Percentiles rank a stretch among this genome's conserved stretches.
These are phyloP conservation scores for Zaprionus tsacasi DNA, from an alignment of 1,140 invertebrate species.

Conservation along the genomic window DNA sequence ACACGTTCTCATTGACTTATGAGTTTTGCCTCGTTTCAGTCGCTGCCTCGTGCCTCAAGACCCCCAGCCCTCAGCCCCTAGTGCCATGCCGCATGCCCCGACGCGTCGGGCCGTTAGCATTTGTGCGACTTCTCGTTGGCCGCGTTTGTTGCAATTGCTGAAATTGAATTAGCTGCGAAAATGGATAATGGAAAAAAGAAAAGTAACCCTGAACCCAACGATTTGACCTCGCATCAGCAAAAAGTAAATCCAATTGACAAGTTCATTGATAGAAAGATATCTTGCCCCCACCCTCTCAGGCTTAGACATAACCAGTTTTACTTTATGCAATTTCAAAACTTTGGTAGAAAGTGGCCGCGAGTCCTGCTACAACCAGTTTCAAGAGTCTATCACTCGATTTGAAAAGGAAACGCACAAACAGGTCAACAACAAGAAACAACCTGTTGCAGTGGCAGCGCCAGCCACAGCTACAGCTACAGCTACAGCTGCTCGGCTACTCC, in stretches of 20 bases:
- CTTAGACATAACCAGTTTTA: conserved; percentile 42
- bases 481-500: conserved; percentile 8
- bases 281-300: not conserved
- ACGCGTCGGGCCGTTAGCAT: conserved; percentile 38
- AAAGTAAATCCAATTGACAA: conserved; percentile 55
- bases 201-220: conserved; percentile 73
- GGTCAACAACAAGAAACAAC: conserved; percentile 54
- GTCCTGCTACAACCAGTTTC: conserved; percentile 58
- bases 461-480: conserved; percentile 20
- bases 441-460: conserved; percentile 37
- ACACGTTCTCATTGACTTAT: conserved; percentile 75
- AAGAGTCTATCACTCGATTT: conserved; percentile 69
- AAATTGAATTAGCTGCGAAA: conserved; percentile 62
- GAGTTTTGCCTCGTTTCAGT: conserved; percentile 40
- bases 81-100: conserved; percentile 5
- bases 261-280: conserved; percentile 68
- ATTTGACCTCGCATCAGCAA: conserved; percentile 40
- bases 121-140: conserved; percentile 75
- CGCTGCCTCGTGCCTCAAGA: not conserved
- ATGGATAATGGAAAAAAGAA: not conserved
- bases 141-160: conserved; percentile 62
- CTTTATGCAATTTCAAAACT: conserved; percentile 68
- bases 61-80: not conserved
- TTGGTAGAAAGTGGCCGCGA: conserved; percentile 67
- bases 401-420: conserved; percentile 72